Evolutionary conservation across 2,888 invertebrate species (phyloP).

Genomic region (Stenodema calcarata): DNA sequence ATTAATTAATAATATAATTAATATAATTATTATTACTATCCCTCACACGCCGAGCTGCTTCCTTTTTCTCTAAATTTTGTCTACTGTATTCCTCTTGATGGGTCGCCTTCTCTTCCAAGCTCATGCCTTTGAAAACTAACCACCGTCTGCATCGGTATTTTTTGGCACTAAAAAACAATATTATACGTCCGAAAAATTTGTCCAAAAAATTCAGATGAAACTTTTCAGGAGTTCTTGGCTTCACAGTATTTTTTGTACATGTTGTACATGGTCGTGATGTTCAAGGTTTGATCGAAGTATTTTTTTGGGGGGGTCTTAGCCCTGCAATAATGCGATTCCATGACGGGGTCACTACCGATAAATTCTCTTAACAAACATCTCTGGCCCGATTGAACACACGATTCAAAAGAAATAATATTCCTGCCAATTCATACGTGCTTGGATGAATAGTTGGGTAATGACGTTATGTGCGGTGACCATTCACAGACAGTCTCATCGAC

Average conservation of each 20-base stretch:
- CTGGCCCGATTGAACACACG: no score
- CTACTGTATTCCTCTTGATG: neutral
- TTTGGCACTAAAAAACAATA: neutral
- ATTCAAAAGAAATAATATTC: no score
- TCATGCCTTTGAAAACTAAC: neutral
- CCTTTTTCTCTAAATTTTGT: neutral
- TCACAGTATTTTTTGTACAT: neutral
- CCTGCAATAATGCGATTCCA: no score
- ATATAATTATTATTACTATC: no score
- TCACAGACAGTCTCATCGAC: conserved; percentile 2
- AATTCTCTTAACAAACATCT: no score
- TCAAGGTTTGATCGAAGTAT: neutral
- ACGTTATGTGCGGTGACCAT: no score
- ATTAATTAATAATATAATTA: no score
- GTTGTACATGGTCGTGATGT: neutral
- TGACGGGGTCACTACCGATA: no score
- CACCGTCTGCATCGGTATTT: neutral
- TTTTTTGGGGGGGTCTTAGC: no score
- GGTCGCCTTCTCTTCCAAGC: neutral
- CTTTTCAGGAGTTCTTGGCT: neutral
- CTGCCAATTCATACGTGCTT: no score
- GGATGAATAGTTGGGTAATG: no score
- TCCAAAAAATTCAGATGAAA: neutral
- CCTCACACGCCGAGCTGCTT: no score
- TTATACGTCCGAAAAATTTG: neutral